Evolutionary conservation across 2,888 invertebrate species (phyloP), one percentile per base, ranked within the genome.

Genomic region (Lasioglossum lativentre): DNA sequence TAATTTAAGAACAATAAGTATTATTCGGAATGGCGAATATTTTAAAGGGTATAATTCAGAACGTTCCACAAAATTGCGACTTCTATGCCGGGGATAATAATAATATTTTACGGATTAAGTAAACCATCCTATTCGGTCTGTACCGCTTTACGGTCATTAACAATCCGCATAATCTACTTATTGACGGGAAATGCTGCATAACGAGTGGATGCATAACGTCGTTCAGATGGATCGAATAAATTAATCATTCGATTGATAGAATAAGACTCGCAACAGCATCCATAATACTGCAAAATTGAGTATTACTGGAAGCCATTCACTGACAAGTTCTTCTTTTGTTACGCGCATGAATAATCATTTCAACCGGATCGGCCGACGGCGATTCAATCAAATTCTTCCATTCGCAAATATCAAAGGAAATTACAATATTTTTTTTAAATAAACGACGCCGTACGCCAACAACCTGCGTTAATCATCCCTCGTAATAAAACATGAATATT

Each of bases 161-260:
- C 86, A 85, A 87, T 82, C 82, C 85, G 88, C 83, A 87, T 89
- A 89, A 88, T 89, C 90, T 88, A 89, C 87, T 88, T 88, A 89
- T 80, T 78, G 82, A 82, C 73, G 86, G 87, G 85, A 89, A 89
- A 89, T 89, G 80, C 87, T 83, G 83, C 86, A 82, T 88, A 89
- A 86, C 86, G 86, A 85, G 86, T 85, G 84, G 75, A 72, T 42
- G 70, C 40, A 42, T 71, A 70, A 38, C 68, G 70, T 79, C 77
- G 80, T 70, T 82, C 78, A 80, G 85, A 86, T 75, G 88, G 80
- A 86, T 85, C 86, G 84, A 78, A 71, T 77, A 66, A 80, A 86
- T 85, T 82, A 86, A 85, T 85, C 86, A 85, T 77, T 42, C 82
- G 78, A 85, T 86, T 86, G 84, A 87, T 81, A 73, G 83, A 89